Percentiles rank a stretch among this genome's conserved stretches.
Conservation (phyloP, 2,113 vertebrate genomes). For the Chroicocephalus ridibundus region DNA sequence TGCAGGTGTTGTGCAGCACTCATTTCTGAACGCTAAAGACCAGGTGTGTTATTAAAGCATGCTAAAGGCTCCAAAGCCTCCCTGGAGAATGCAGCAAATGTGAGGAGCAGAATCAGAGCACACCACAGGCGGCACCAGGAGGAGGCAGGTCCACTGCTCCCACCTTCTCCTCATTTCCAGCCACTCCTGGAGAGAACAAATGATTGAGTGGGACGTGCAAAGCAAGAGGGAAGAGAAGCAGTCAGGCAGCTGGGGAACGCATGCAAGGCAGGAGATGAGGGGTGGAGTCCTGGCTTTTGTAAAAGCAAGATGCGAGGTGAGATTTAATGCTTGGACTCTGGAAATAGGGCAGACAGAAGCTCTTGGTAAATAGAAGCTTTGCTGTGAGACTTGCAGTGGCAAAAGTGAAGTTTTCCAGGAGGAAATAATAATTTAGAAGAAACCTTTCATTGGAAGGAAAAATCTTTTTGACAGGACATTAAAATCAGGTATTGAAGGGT, state of each 20-base stretch:
- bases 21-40: neutral
- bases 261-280: neutral
- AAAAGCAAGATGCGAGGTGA: neutral
- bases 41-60: neutral
- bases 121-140: neutral
- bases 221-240: neutral
- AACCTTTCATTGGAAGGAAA: neutral
- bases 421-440: neutral
- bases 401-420: neutral
- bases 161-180: neutral
- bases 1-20: neutral
- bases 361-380: neutral
- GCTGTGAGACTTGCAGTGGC: neutral
- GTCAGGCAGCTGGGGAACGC: neutral
- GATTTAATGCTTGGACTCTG: neutral
- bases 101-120: neutral
- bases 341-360: neutral
- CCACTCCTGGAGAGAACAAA: neutral
- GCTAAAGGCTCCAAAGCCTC: neutral
- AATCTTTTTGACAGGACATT: neutral
- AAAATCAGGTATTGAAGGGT: neutral
- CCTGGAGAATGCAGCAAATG: neutral
- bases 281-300: neutral
- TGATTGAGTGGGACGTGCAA: accelerated
- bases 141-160: neutral